These are phyloP conservation scores for Pardalotus punctatus DNA, from an alignment of 2,113 vertebrate genomes.

Conservation along the genomic window DNA sequence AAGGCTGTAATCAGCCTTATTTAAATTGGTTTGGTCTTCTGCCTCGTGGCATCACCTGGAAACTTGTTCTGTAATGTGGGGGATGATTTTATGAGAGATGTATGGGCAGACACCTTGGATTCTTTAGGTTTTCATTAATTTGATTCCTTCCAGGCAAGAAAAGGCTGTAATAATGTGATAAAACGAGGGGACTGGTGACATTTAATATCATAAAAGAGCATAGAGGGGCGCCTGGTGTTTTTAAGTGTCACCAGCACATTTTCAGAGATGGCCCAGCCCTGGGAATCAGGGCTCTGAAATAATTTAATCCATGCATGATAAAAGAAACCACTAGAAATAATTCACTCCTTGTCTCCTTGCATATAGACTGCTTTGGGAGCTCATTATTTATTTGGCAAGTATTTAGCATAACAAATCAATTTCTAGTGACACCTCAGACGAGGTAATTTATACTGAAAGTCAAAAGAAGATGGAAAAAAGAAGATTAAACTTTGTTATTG, in stretches of 20 bases:
- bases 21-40: slow-evolving; percentile 35
- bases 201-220: slow-evolving; percentile 69
- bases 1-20: slow-evolving; percentile 1
- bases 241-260: slow-evolving; percentile 45
- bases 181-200: slow-evolving; percentile 62
- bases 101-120: not conserved
- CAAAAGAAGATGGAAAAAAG: slow-evolving; percentile 57
- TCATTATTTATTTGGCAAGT: slow-evolving; percentile 81
- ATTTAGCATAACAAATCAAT: slow-evolving; percentile 78
- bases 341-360: slow-evolving; percentile 67
- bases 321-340: slow-evolving; percentile 67
- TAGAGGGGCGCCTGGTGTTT: slow-evolving; percentile 26
- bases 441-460: slow-evolving; percentile 70
- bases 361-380: slow-evolving; percentile 66
- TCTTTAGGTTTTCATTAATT: slow-evolving; percentile 51
- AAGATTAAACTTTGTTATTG: slow-evolving; percentile 56
- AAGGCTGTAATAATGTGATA: slow-evolving; percentile 62
- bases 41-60: not conserved
- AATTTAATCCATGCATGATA: slow-evolving; percentile 52
- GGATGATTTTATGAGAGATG: slow-evolving; percentile 22
- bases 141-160: slow-evolving; percentile 49
- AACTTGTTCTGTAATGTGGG: not conserved
- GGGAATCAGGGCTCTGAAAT: not conserved
- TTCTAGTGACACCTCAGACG: slow-evolving; percentile 65
- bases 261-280: not conserved